These are phyloP conservation scores for Kryptolebias marmoratus DNA, from an alignment of 2,113 vertebrate species.

Conservation along the genomic window DNA sequence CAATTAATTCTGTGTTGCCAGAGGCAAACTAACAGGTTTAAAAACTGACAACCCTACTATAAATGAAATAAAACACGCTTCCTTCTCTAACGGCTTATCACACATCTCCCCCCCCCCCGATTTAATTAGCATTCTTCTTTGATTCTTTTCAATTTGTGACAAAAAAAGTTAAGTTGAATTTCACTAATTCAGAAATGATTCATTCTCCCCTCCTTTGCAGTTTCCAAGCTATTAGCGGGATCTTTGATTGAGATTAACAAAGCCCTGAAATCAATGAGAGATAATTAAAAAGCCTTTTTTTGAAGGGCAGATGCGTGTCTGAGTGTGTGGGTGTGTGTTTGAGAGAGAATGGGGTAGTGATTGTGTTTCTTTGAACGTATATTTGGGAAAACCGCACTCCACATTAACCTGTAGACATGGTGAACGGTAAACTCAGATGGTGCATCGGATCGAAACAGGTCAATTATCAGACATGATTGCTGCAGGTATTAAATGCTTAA, in stretches of 20 bases:
- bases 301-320: constrained; percentile 68
- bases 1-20: constrained; percentile 3
- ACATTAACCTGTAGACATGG: not conserved
- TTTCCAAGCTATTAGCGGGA: constrained; percentile 78
- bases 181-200: constrained; percentile 54
- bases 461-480: not conserved
- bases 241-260: constrained; percentile 80
- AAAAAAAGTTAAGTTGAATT: constrained; percentile 42
- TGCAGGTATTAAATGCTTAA: not conserved
- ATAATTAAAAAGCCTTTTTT: constrained; percentile 82
- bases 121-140: constrained; percentile 52
- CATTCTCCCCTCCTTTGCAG: constrained; percentile 41
- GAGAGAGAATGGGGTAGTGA: constrained; percentile 43
- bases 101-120: constrained; percentile 13
- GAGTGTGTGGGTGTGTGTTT: constrained; percentile 52
- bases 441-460: not conserved
- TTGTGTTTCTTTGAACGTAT: constrained; percentile 6
- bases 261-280: constrained; percentile 80
- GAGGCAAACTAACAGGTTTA: constrained; percentile 10
- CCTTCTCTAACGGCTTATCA: constrained; percentile 15
- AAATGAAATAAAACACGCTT: constrained; percentile 21
- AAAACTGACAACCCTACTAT: constrained; percentile 26
- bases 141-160: constrained; percentile 33
- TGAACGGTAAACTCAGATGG: no score
- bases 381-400: not conserved